A percentile compares a stretch with the other conserved stretches of the same genome.
These are phyloP conservation scores for Sternotherus odoratus DNA, from an alignment of 2,797 vertebrate species.

Conservation along the genomic window DNA sequence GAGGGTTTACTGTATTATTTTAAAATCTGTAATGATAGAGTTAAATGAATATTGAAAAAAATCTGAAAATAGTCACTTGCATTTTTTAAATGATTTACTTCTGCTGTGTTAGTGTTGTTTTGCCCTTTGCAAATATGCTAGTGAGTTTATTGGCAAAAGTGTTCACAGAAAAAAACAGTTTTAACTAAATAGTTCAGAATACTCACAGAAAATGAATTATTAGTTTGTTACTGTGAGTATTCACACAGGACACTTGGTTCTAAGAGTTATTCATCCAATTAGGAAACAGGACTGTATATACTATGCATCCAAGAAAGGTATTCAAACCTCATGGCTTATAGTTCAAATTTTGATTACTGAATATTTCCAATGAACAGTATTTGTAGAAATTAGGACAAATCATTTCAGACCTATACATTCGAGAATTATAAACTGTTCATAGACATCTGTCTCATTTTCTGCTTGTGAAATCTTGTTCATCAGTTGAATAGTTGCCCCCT, in stretches of 20 bases:
- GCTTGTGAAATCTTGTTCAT: not conserved
- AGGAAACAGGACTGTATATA: not conserved
- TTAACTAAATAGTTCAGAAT: rapidly evolving
- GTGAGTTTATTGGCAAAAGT: not conserved
- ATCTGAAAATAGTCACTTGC: not conserved
- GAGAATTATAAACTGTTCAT: not conserved
- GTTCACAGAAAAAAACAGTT: rapidly evolving
- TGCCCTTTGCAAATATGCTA: not conserved
- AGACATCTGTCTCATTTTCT: not conserved
- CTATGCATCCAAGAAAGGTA: not conserved
- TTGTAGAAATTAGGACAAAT: not conserved
- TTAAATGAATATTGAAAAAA: not conserved
- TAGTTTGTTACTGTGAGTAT: not conserved
- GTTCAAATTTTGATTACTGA: not conserved
- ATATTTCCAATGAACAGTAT: not conserved
- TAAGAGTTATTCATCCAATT: not conserved
- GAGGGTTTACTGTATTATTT: too few species aligned
- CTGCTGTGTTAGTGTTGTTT: not conserved
- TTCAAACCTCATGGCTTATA: not conserved
- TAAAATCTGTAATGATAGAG: not conserved
- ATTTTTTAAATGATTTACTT: not conserved
- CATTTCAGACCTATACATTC: not conserved
- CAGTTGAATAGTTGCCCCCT: not conserved
- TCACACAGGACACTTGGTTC: not conserved
- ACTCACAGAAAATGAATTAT: not conserved